A percentile compares a stretch with the other conserved stretches of the same genome.
Evolutionary conservation across 2,888 invertebrate species (phyloP).

Genomic region (Melanophora roralis): DNA sequence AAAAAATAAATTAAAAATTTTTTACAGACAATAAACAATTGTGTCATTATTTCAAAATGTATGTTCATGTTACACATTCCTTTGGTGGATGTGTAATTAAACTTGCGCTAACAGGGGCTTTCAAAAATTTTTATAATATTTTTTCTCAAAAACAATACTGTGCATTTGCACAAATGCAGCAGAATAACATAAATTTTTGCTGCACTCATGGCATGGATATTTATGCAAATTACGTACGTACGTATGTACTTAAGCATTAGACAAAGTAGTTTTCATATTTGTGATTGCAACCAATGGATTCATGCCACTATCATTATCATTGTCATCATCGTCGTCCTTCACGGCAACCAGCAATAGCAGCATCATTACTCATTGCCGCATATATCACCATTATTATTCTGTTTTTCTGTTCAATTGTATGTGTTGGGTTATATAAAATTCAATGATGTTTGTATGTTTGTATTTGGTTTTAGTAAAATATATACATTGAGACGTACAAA

Average conservation of each 20-base stretch:
- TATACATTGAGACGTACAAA: background rate
- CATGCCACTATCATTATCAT: slow-evolving; percentile 8
- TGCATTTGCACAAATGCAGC: no score
- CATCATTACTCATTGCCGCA: background rate
- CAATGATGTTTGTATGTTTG: background rate
- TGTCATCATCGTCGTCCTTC: slow-evolving; percentile 1
- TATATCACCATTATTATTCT: background rate
- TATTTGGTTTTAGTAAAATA: background rate
- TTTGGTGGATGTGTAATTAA: background rate
- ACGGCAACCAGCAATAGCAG: background rate
- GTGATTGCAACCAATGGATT: slow-evolving; percentile 36
- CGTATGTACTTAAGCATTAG: background rate
- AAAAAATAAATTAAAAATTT: background rate
- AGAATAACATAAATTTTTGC: no score
- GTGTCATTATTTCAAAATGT: slow-evolving; percentile 37
- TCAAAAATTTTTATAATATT: background rate
- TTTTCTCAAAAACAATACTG: no score
- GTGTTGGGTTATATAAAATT: background rate
- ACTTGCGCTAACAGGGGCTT: background rate
- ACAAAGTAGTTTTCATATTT: slow-evolving; percentile 36
- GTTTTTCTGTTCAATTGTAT: background rate
- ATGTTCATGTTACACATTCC: background rate
- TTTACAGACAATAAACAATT: slow-evolving; percentile 37
- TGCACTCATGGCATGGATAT: background rate
- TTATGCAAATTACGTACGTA: background rate